Evolutionary conservation across 2,797 vertebrate genomes (phyloP).

Genomic region (Cheirogaleus major): DNA sequence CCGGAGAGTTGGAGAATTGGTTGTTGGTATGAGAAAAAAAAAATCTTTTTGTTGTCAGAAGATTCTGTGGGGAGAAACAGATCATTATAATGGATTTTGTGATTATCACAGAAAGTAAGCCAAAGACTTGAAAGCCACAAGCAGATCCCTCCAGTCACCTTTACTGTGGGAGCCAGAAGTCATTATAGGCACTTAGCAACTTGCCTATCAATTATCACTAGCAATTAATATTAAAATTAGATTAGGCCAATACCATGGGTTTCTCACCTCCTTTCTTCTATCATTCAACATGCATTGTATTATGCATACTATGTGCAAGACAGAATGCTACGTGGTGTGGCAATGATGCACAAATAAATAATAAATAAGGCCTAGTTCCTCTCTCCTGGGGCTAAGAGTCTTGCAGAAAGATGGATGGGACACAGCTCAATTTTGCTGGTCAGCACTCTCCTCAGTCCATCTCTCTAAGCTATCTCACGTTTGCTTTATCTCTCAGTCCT

Average conservation of each 20-base stretch:
- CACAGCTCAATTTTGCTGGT: neutral
- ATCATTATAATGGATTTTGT: neutral
- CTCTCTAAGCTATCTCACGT: neutral
- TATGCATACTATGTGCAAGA: neutral
- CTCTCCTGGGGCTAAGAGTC: neutral
- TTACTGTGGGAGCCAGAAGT: neutral
- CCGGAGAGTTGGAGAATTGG: neutral
- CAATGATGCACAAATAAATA: neutral
- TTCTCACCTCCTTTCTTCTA: neutral
- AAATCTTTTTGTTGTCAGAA: neutral
- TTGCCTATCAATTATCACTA: neutral
- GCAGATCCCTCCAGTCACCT: neutral
- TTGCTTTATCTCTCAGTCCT: neutral
- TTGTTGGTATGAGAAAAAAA: neutral
- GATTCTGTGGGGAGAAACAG: neutral
- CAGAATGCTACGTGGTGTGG: neutral
- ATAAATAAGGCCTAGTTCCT: neutral
- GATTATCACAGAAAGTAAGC: neutral
- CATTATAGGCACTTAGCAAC: neutral
- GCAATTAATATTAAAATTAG: neutral
- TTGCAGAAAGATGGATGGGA: neutral
- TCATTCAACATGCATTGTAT: neutral
- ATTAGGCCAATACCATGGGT: neutral
- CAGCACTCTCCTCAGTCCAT: neutral
- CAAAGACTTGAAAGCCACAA: neutral